Evolutionary conservation across 2,888 invertebrate species (phyloP).

Genomic region (Onchidella celtica): DNA sequence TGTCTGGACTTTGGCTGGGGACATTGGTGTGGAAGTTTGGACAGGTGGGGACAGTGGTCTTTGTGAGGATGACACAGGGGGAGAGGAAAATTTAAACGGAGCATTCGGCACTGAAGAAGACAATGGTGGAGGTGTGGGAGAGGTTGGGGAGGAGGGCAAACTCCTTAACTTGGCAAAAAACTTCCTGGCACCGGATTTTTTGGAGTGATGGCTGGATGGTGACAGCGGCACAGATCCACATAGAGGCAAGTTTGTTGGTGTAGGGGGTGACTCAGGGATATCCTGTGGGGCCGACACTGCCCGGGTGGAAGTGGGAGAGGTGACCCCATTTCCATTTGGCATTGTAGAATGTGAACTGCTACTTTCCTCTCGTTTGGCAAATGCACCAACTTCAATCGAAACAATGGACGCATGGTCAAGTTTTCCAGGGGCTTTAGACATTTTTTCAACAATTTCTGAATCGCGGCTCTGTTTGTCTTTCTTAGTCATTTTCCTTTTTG

Average conservation of each 20-base stretch:
- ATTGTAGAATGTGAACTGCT: conserved; percentile 21
- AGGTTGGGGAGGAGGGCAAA: conserved; percentile 57
- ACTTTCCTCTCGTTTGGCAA: conserved; percentile 69
- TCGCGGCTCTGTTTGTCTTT: conserved; percentile 76
- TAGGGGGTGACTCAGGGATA: conserved; percentile 47
- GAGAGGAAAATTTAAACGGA: conserved; percentile 32
- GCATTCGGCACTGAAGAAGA: conserved; percentile 35
- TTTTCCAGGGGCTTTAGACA: conserved; percentile 91
- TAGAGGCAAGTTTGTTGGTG: conserved; percentile 43
- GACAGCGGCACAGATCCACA: conserved; percentile 50
- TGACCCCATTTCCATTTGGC: conserved; percentile 15
- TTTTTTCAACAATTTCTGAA: conserved; percentile 85
- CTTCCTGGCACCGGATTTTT: conserved; percentile 69
- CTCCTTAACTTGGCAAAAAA: conserved; percentile 69
- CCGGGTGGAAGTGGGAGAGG: conserved; percentile 24
- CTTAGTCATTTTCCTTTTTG: conserved; percentile 70
- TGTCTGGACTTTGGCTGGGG: conserved; percentile 29
- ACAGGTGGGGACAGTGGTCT: conserved; percentile 20
- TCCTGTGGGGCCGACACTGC: not conserved
- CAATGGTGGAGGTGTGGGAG: conserved; percentile 38
- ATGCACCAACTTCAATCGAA: conserved; percentile 86
- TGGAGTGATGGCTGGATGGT: conserved; percentile 52
- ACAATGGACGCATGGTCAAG: conserved; percentile 93
- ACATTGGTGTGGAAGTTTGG: conserved; percentile 48
- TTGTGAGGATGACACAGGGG: conserved; percentile 28